Percentiles rank a stretch among this genome's conserved stretches.
phyloP scores from a whole-genome alignment of 2,888 invertebrate species.

The Ligdia adustata region DNA sequence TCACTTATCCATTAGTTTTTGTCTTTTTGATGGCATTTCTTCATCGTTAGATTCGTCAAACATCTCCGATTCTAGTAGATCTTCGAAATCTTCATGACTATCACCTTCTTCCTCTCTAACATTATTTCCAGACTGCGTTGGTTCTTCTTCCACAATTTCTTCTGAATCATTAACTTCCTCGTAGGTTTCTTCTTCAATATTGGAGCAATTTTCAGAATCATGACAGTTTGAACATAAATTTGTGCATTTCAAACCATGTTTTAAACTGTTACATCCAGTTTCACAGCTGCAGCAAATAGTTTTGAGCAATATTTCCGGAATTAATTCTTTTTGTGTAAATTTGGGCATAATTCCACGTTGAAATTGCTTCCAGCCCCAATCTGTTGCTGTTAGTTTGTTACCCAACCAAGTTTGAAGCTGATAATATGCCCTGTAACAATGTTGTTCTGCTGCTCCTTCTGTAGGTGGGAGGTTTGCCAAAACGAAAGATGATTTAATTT shows the following conservation, averaged over 20 bases:
- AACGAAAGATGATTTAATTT: conserved; percentile 29
- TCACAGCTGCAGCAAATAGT: conserved; percentile 38
- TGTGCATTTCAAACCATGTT: conserved; percentile 37
- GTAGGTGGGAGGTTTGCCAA: conserved; percentile 34
- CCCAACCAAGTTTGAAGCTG: conserved; percentile 10
- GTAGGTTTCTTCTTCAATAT: too few relatives aligned
- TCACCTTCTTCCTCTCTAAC: conserved; percentile 32
- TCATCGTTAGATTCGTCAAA: conserved; percentile 38
- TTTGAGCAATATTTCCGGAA: conserved; percentile 37
- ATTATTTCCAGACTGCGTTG: conserved; percentile 34
- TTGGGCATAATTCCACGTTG: conserved; percentile 32
- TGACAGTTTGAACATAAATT: conserved; percentile 30
- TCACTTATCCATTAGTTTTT: conserved; percentile 37
- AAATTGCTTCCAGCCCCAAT: conserved; percentile 30
- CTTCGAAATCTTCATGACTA: conserved; percentile 34
- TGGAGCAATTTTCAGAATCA: conserved; percentile 28
- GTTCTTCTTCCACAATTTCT: conserved; percentile 3
- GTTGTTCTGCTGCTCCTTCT: conserved; percentile 37
- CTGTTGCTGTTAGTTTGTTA: conserved; percentile 30
- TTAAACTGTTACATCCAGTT: conserved; percentile 37
- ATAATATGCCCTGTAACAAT: conserved; percentile 33
- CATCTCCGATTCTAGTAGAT: conserved; percentile 34
- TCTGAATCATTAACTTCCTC: conserved; percentile 1
- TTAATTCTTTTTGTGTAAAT: conserved; percentile 29
- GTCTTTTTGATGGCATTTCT: conserved; percentile 37